These are phyloP conservation scores for Istiophorus platypterus DNA, from an alignment of 2,113 vertebrate genomes.

Conservation along the genomic window DNA sequence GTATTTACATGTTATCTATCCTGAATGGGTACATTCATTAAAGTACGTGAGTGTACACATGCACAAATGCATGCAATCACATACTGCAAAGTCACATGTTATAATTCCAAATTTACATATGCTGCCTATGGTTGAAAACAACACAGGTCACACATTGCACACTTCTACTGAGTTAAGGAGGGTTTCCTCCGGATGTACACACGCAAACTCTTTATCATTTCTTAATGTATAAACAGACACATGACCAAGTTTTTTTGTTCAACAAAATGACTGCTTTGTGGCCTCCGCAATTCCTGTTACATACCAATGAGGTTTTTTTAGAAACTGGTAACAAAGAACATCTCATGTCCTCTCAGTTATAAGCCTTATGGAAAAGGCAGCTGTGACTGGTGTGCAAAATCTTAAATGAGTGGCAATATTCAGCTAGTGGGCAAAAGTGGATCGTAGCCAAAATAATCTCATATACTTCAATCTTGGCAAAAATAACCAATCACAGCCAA, in stretches of 20 bases:
- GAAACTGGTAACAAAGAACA: slow-evolving; percentile 20
- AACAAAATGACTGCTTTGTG: slow-evolving; percentile 50
- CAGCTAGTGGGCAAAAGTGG: slow-evolving; percentile 7
- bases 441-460: slow-evolving; percentile 3
- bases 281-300: neutral
- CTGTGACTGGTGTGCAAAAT: slow-evolving; percentile 19
- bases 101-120: slow-evolving; percentile 13
- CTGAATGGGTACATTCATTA: neutral
- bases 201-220: neutral
- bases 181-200: neutral
- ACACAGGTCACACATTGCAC: slow-evolving; percentile 33
- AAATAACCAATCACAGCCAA: slow-evolving; percentile 27
- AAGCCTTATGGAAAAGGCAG: slow-evolving; percentile 13
- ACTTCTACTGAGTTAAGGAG: slow-evolving; percentile 13
- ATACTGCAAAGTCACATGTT: neutral
- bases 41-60: too few relatives aligned
- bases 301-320: slow-evolving; percentile 16
- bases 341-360: neutral
- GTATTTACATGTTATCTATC: slow-evolving; percentile 6
- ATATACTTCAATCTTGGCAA: neutral
- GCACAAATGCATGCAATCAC: neutral
- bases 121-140: slow-evolving; percentile 33
- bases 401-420: slow-evolving; percentile 23
- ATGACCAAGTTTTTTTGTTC: slow-evolving; percentile 22
- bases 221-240: neutral